Base-by-base conservation (phyloP, 2,888 invertebrate species). In the Amaurobius ferox region DNA sequence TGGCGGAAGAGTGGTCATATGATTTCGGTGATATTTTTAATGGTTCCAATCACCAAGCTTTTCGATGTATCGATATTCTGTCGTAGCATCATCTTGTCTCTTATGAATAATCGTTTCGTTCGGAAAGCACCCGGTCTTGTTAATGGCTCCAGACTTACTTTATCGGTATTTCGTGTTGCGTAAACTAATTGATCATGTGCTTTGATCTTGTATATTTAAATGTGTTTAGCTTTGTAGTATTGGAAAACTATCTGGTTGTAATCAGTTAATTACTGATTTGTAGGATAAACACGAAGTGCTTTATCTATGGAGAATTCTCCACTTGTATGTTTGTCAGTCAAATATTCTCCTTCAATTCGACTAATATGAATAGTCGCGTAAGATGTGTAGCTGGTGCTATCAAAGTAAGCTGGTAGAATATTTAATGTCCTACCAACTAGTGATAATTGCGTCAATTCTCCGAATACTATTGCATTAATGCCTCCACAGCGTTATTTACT, bases 301-400 rank as follows among this genome's bases (percentile, higher is more conserved):
- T 44, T 79, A 62, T 79, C 40, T 70, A 70, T 68, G 35, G 61
- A 78, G 55, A 77, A 67, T 29, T 68, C 68, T 1, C 48, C 44
- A 61, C 70, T 62, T 23, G 35, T 68, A 76, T 76, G 19, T 39
- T 48, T 29, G 55, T 55, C 66, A 32, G 78, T 62, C 70, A 23
- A 19, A 55, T 55, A 55, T 55, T 55, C 3, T 55, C 23, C 23
- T 23, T 5, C 19, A 23, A 23, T 23, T 55, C 55, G 2, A 55
- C 55, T 55, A 19, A 55, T 23, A 11, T 55, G 55, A 23, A 55
- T 23, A 55, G 55, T 55, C 67, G 76, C 74, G 66, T 66, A 64
- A 29, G 66, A 64, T 66, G 29, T 76, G 74, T 64, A 64, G 40
- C 64, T 64, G 29, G 74, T n/a, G 44, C 71, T 71, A 48, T 48